These are phyloP conservation scores for Esox masquinongy DNA, from an alignment of 2,797 vertebrate genomes.

Conservation along the genomic window DNA sequence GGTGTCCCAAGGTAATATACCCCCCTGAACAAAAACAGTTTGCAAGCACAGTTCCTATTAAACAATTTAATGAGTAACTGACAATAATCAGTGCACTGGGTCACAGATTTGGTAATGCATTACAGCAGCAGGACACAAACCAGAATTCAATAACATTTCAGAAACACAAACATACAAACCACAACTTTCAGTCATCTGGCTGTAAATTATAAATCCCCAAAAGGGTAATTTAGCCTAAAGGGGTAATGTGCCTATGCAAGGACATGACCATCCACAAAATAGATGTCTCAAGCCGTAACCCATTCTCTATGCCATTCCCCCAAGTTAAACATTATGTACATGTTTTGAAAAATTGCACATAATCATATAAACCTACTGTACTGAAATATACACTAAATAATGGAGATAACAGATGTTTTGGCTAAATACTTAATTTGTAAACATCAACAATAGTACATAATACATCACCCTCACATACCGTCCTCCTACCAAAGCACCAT, in stretches of 20 bases:
- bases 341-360: too few relatives aligned
- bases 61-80: not conserved
- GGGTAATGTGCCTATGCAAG: not conserved
- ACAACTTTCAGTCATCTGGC: not conserved
- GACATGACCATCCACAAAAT: not conserved
- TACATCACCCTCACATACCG: too few relatives aligned
- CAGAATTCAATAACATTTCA: not conserved
- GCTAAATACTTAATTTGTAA: too few relatives aligned
- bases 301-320: too few relatives aligned
- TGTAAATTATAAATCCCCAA: not conserved
- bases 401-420: too few relatives aligned
- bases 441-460: too few relatives aligned
- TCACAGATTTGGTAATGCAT: not conserved
- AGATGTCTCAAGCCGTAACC: not conserved
- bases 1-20: too few relatives aligned
- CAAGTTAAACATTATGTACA: too few relatives aligned
- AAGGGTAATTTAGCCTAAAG: too few relatives aligned
- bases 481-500: too few relatives aligned
- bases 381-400: too few relatives aligned
- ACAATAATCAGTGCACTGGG: not conserved
- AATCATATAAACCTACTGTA: too few relatives aligned
- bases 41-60: not conserved
- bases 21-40: not conserved
- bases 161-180: not conserved
- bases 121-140: not conserved